These are phyloP conservation scores for Allolobophora icterica DNA, from an alignment of 2,888 invertebrate species.

Conservation along the genomic window DNA sequence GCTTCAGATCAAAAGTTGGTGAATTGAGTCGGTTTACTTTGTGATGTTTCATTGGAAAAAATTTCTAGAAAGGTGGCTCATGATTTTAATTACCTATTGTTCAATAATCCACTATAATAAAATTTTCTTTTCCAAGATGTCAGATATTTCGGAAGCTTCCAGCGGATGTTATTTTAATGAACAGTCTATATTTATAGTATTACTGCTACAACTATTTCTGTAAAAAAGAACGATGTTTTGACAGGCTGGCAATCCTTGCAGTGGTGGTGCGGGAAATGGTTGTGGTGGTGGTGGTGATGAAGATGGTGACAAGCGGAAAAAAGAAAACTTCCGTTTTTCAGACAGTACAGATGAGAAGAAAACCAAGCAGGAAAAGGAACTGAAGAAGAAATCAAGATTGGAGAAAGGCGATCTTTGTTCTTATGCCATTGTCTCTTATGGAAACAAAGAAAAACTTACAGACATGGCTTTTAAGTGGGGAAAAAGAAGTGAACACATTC, in stretches of 20 bases:
- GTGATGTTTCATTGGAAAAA: no score
- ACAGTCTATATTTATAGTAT: neutral
- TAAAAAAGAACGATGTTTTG: neutral
- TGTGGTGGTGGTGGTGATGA: conserved; percentile 31
- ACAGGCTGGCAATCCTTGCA: neutral
- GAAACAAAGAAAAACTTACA: neutral
- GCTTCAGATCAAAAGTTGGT: no score
- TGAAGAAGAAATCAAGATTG: conserved; percentile 26
- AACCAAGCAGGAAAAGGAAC: conserved; percentile 18
- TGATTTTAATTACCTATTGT: no score
- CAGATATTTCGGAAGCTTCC: neutral
- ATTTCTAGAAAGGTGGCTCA: no score
- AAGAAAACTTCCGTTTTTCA: neutral
- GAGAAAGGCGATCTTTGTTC: conserved; percentile 20
- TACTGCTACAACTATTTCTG: neutral
- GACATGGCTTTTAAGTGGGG: neutral
- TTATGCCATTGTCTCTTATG: neutral
- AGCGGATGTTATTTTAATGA: no score
- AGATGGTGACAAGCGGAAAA: conserved; percentile 24
- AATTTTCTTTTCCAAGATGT: neutral
- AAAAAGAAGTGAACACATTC: neutral
- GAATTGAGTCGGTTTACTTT: no score
- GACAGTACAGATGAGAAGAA: neutral
- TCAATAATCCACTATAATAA: neutral
- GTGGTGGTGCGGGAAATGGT: conserved; percentile 12